These are phyloP conservation scores for Gymnopithys bicolor DNA, from an alignment of 2,797 vertebrate genomes.

Conservation along the genomic window DNA sequence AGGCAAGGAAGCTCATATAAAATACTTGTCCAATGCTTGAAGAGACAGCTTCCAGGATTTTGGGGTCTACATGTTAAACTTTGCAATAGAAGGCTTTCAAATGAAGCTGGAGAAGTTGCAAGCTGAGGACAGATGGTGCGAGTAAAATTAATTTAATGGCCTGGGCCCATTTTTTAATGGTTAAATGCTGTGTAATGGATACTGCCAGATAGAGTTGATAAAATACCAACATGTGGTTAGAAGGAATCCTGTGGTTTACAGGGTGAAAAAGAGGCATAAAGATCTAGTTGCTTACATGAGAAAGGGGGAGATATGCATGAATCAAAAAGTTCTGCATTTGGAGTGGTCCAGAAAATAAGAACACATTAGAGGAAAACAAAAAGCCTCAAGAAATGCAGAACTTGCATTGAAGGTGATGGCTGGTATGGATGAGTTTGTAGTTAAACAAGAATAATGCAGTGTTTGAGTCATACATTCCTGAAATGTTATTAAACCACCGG, in stretches of 20 bases:
- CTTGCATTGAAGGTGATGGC: background rate
- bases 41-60: background rate
- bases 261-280: background rate
- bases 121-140: background rate
- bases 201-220: background rate
- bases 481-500: slow-evolving; percentile 7
- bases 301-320: background rate
- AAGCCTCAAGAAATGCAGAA: background rate
- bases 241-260: slow-evolving; percentile 18
- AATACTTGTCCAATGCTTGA: background rate
- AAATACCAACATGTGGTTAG: background rate
- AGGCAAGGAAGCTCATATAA: background rate
- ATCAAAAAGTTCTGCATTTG: background rate
- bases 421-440: background rate
- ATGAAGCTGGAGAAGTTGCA: background rate
- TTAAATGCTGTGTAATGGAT: background rate
- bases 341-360: background rate
- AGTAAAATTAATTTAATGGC: background rate
- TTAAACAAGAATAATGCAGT: background rate
- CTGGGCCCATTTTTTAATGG: background rate
- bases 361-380: background rate
- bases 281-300: background rate
- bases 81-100: background rate
- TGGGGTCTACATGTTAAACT: background rate
- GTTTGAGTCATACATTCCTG: background rate